A percentile compares a stretch with the other conserved stretches of the same genome.
Conservation (phyloP, 1,140 invertebrate genomes). For the Drosophila tani region DNA sequence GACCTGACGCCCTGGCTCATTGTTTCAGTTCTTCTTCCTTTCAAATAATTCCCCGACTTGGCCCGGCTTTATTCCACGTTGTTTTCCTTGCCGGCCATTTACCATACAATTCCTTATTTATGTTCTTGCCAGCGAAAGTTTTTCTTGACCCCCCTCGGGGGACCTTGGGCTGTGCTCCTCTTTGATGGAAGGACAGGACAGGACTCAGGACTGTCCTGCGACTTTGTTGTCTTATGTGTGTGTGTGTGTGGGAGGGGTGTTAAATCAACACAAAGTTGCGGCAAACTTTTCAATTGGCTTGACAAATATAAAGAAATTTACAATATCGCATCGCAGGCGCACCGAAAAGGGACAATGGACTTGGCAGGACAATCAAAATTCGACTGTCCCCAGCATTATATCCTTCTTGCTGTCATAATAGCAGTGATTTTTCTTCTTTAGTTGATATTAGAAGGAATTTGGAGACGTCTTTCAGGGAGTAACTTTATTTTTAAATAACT, state of each 20-base stretch:
- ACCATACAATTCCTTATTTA: conserved; percentile 78
- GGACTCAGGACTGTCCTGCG: conserved; percentile 6
- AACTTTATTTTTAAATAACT: too few relatives aligned
- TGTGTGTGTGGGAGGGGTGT: conserved; percentile 48
- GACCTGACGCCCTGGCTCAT: background rate
- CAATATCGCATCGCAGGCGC: conserved; percentile 39
- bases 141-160: conserved; percentile 22
- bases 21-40: conserved; percentile 42
- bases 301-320: conserved; percentile 79
- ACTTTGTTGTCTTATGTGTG: conserved; percentile 48
- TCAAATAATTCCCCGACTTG: conserved; percentile 74
- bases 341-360: conserved; percentile 37
- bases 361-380: conserved; percentile 34
- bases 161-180: conserved; percentile 30
- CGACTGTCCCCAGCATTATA: background rate
- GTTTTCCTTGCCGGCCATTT: conserved; percentile 63
- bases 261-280: conserved; percentile 77
- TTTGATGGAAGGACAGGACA: conserved; percentile 32
- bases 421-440: conserved; percentile 23
- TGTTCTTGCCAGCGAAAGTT: conserved; percentile 55
- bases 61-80: conserved; percentile 50
- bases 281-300: conserved; percentile 78
- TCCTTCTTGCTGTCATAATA: conserved; percentile 10
- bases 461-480: too few relatives aligned
- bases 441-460: background rate